Evolutionary conservation across 2,797 vertebrate genomes (phyloP).

Genomic region (Girardinus metallicus): DNA sequence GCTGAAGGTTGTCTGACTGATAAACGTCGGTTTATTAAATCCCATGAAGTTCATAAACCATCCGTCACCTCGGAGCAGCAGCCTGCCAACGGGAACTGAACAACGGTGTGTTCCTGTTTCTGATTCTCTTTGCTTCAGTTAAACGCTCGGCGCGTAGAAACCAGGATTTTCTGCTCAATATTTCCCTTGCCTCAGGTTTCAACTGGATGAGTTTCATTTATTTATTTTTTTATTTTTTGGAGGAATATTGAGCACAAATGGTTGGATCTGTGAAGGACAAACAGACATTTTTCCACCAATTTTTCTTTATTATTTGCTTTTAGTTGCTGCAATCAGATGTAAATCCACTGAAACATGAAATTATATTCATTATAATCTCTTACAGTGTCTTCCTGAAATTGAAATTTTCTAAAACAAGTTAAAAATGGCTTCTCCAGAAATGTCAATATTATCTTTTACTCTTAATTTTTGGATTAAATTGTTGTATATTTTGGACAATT

Average conservation of each 20-base stretch:
- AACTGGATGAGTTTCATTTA: slow-evolving; percentile 4
- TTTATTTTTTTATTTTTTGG: not conserved
- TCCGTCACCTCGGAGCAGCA: not conserved
- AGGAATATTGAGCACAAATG: not conserved
- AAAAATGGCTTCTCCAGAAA: not conserved
- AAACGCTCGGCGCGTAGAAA: not conserved
- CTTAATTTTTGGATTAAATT: too few relatives aligned
- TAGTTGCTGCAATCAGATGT: not conserved
- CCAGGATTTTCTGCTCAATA: not conserved
- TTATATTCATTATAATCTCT: not conserved
- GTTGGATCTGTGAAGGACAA: not conserved
- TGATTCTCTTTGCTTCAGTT: not conserved
- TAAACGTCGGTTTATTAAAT: slow-evolving; percentile 10
- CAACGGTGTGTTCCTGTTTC: not conserved
- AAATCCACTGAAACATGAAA: not conserved
- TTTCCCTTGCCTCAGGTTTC: not conserved
- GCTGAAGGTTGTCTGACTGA: slow-evolving; percentile 6
- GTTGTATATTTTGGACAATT: not conserved
- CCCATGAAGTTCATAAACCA: not conserved
- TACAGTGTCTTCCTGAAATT: not conserved
- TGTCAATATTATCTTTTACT: too few relatives aligned
- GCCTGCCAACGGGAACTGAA: not conserved
- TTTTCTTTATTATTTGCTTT: not conserved
- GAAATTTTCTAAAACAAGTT: not conserved
- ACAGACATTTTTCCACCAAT: not conserved